These are phyloP conservation scores for Menura novaehollandiae DNA, from an alignment of 2,113 vertebrate species.

Conservation along the genomic window DNA sequence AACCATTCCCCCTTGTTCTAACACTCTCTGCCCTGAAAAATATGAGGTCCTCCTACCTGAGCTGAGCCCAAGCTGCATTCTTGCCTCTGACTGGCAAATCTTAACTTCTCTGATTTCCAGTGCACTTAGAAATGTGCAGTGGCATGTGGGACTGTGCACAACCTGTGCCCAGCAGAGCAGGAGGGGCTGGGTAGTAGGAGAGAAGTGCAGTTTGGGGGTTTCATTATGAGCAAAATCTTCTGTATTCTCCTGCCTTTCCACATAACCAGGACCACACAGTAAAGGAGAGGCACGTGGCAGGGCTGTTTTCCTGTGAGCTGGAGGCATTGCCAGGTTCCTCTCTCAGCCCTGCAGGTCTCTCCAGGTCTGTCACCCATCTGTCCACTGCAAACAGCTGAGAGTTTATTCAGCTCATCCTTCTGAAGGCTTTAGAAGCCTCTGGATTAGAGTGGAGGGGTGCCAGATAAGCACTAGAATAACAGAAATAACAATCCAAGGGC, in stretches of 20 bases:
- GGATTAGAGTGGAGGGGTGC: background rate
- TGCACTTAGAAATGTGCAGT: fast-evolving
- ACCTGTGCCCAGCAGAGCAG: background rate
- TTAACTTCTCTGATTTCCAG: background rate
- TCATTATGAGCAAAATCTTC: background rate
- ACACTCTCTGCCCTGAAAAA: background rate
- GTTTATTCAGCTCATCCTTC: background rate
- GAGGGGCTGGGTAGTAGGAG: background rate
- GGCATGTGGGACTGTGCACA: fast-evolving
- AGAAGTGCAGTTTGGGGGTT: background rate
- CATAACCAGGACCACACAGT: fast-evolving
- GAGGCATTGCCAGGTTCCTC: fast-evolving
- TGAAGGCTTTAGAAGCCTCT: background rate
- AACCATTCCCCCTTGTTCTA: background rate
- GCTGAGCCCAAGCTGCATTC: background rate
- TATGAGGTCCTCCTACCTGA: background rate
- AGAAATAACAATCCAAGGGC: background rate
- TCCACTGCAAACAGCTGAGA: no score
- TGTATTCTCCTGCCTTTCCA: background rate
- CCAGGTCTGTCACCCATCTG: background rate
- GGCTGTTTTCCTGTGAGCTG: background rate
- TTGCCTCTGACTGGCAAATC: background rate
- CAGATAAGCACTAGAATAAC: background rate
- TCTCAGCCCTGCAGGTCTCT: background rate
- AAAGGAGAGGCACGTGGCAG: background rate